Evolutionary conservation across 2,113 vertebrate genomes (phyloP), one percentile per base, ranked within the genome.

Genomic region (Anseranas semipalmata): DNA sequence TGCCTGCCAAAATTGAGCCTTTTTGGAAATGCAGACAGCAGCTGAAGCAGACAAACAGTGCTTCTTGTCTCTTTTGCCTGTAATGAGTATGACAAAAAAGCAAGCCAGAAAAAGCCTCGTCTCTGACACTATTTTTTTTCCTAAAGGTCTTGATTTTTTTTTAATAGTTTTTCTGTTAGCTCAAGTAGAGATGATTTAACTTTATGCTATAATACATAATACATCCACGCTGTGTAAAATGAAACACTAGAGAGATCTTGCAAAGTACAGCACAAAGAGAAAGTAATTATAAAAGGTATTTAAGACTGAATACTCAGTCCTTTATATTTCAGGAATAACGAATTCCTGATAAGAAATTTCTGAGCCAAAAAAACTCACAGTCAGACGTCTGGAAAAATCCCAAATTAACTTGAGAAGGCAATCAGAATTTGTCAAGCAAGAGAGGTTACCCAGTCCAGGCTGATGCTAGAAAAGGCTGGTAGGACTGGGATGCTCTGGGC

Each of bases 291-390:
- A 94, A 77, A 59, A 2, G 7, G 15, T 88, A 81, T 78, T 91
- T 89, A 72, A 93, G 24, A 53, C 83, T 70, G 16, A 82, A 89
- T 53, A 91, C 70, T 48, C 66, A 79, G 45, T 89, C 50, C 48
- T 75, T 81, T 75, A 78, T n/a, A 48, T 93, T 95, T 73, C 66
- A 79, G 81, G 60, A 30, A 52, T 89, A 79, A 87, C 65, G 37
- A 89, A 81, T 75, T 81, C 48, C 80, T 89, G 60, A 48, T 75
- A 89, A 94, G 73, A 85, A 78, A 39, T 16, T 85, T 92, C 60
- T 72, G 35, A 89, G 56, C 8, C 33, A 90, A 70, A 81, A 84
- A 84, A 84, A 63, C 33, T 72, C 15, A 32, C 18, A 27, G 62
- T 58, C 52, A 53, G 35, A 78, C 56, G 65, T 75, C 68, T 17